These are phyloP conservation scores for Halictus ligatus DNA, from an alignment of 2,888 invertebrate species.

Conservation along the genomic window DNA sequence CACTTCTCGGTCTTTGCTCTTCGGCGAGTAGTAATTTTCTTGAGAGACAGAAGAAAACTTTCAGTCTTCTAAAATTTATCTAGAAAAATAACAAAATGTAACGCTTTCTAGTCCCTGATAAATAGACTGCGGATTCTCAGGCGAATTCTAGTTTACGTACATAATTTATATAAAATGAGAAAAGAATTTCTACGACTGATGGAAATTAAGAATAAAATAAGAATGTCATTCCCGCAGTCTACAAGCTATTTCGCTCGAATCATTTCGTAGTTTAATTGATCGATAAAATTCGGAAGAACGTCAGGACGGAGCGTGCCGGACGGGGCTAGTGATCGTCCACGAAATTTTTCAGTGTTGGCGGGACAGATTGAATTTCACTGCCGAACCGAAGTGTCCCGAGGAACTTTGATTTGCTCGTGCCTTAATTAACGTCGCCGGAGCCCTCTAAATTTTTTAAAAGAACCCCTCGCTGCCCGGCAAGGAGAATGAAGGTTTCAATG, in stretches of 20 bases:
- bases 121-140: background rate
- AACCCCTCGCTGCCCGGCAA: slow-evolving; percentile 25
- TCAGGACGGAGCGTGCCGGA: no score
- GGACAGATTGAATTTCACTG: slow-evolving; percentile 44
- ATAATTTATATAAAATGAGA: background rate
- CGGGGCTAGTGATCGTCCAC: background rate
- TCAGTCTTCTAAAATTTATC: background rate
- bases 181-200: background rate
- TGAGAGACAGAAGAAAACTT: background rate
- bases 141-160: background rate
- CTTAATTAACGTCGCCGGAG: slow-evolving; percentile 67
- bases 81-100: background rate
- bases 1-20: background rate
- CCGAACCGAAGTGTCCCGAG: background rate
- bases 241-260: background rate
- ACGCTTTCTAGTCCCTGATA: no score
- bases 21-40: background rate
- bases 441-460: slow-evolving; percentile 60
- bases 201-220: no score
- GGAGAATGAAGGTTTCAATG: slow-evolving; percentile 66
- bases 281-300: background rate
- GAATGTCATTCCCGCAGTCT: no score
- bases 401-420: slow-evolving; percentile 38
- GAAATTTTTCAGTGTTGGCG: slow-evolving; percentile 28
- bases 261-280: background rate